Base-by-base conservation (phyloP, 2,888 invertebrate genomes). In the Drosophila austrosaltans region DNA sequence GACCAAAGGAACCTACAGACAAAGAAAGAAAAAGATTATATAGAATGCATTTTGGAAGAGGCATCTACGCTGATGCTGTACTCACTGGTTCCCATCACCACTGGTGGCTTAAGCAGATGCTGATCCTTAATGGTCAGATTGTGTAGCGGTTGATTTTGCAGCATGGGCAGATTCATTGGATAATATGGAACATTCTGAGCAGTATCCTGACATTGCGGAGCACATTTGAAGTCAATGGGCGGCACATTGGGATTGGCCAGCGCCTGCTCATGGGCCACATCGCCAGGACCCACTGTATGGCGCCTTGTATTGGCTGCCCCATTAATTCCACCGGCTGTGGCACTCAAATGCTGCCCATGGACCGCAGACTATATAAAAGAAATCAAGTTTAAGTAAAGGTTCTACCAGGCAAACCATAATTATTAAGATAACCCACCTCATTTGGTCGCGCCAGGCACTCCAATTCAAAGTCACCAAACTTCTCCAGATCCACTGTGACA, bases 261-360 rank as follows among this genome's bases (percentile, higher is more conserved):
- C n/a, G 93, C 95, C 93, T 96, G 96, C 79, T 96, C 96, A 89
- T 97, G 97, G 0, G 96, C 94, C 39, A 97, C 95, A 93, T 98
- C 97, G 2, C 98, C 98, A 0, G 97, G 97, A 0, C 98, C 98
- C 1, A 98, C 98, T 0, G 98, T 98, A 91, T 98, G 98, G 22
- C 98, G 93, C 44, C 98, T 93, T 60, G 96, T 95, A 58, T 96
- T 96, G 10, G 89, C 91, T 8, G 89, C 91, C 7, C 89, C 87
- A 42, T 81, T 82, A 36, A 77, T 73, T 8, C 81, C 80, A 3
- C 88, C 77, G 2, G 81, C 69, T 7, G 72, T 81, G 53, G 89
- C 87, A 54, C 77, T 83, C 77, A 91, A 78, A 58, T 91, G 89
- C 44, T 90, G 88, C 64, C 91, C 86, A 67, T 90, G 87, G 66